Percentiles rank a stretch among this genome's conserved stretches.
These are phyloP conservation scores for Lytechinus variegatus DNA, from an alignment of 35 echinoderm and acorn worm genomes.

Conservation along the genomic window DNA sequence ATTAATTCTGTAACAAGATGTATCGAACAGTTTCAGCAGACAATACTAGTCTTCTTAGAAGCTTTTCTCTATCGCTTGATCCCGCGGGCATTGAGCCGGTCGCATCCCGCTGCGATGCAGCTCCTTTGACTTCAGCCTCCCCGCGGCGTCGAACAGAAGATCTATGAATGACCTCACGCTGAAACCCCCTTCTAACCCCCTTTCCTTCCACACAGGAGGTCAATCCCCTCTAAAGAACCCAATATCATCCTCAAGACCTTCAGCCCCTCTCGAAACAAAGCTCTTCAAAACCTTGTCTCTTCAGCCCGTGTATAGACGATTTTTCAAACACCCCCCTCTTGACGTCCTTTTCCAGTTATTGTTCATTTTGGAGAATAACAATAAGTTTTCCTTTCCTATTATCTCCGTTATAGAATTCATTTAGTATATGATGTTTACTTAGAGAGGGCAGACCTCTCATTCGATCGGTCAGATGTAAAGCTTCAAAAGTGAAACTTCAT, in stretches of 20 bases:
- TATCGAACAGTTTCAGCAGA: neutral
- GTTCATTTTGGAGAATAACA: neutral
- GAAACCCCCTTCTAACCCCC: neutral
- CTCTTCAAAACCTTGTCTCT: conserved; percentile 8
- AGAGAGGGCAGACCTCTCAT: neutral
- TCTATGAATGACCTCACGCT: neutral
- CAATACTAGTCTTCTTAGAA: neutral
- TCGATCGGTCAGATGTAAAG: too few relatives aligned
- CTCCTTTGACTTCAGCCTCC: neutral
- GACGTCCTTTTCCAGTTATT: neutral
- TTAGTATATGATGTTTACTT: neutral
- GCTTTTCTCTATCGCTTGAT: neutral
- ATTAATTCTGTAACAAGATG: neutral
- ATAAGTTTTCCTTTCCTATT: neutral
- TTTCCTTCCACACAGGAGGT: neutral
- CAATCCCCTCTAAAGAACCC: neutral
- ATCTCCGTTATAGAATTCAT: neutral
- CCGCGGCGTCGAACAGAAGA: neutral
- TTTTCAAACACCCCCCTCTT: neutral
- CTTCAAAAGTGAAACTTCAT: neutral
- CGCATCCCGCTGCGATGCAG: neutral
- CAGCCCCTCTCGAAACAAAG: neutral
- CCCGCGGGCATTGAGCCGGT: neutral
- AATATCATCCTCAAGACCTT: neutral
- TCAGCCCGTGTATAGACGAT: neutral